Conservation (phyloP, 2,888 invertebrate genomes). For the Eulithis prunata region DNA sequence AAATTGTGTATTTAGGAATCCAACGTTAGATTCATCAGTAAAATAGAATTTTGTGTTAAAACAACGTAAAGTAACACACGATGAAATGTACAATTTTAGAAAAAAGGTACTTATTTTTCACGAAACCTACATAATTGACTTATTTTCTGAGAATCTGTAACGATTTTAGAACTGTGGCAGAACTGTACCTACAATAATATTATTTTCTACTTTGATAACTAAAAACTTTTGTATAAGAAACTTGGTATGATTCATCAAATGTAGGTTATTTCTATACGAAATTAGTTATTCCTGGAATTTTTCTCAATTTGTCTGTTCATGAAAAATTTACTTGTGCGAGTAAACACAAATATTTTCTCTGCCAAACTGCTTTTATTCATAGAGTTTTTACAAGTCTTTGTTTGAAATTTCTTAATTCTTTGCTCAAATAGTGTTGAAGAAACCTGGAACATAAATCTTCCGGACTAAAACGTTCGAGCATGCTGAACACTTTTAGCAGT, state of each 20-base stretch:
- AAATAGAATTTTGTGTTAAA: too few species aligned
- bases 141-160: too few species aligned
- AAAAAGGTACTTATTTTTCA: too few species aligned
- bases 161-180: too few species aligned
- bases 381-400: constrained; percentile 13
- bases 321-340: constrained; percentile 11
- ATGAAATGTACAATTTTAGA: too few species aligned
- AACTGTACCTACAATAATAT: too few species aligned
- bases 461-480: not conserved
- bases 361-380: constrained; percentile 17
- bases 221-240: constrained; percentile 6
- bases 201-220: constrained; percentile 4
- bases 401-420: constrained; percentile 12
- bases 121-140: too few species aligned
- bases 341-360: constrained; percentile 25
- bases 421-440: constrained; percentile 5
- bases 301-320: constrained; percentile 13
- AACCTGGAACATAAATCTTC: constrained; percentile 1
- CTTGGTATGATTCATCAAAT: constrained; percentile 5
- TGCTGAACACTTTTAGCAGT: not conserved
- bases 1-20: constrained; percentile 7
- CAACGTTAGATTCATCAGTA: too few species aligned
- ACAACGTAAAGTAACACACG: too few species aligned
- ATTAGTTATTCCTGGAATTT: constrained; percentile 1
- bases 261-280: constrained; percentile 1